Conservation (phyloP, 2,113 vertebrate genomes). For the Tupaia chinensis region DNA sequence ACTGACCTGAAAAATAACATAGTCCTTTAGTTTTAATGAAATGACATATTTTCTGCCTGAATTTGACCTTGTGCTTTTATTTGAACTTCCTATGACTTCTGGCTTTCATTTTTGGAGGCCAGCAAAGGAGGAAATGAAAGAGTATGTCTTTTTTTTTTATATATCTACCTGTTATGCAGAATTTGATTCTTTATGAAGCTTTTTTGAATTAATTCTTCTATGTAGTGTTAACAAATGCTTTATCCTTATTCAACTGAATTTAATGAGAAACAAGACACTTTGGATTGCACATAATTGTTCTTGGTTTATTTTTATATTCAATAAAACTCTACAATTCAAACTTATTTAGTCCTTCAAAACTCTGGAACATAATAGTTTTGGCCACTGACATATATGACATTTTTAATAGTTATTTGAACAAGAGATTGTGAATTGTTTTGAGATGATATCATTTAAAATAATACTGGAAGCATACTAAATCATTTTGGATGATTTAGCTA, state of each 20-base stretch:
- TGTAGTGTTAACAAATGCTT: neutral
- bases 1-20: conserved; percentile 57
- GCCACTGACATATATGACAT: conserved; percentile 3
- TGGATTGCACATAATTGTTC: neutral
- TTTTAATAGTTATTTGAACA: conserved; percentile 39
- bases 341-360: conserved; percentile 38
- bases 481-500: conserved; percentile 28
- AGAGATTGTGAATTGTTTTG: conserved; percentile 27
- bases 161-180: neutral
- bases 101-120: conserved; percentile 23
- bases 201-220: neutral
- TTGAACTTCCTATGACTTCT: conserved; percentile 36
- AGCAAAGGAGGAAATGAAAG: neutral
- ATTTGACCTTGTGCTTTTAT: conserved; percentile 50
- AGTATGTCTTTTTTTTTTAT: neutral
- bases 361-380: conserved; percentile 26
- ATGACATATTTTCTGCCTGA: conserved; percentile 11
- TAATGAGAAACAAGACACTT: neutral
- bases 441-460: conserved; percentile 31
- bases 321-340: neutral
- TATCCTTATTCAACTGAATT: neutral
- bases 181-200: neutral
- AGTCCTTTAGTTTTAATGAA: conserved; percentile 43
- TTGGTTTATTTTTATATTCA: conserved; percentile 12
- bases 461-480: conserved; percentile 1